Percentiles rank a stretch among this genome's conserved stretches.
phyloP scores from a whole-genome alignment of 1,140 invertebrate species.

The Mesaphorura yosii region DNA sequence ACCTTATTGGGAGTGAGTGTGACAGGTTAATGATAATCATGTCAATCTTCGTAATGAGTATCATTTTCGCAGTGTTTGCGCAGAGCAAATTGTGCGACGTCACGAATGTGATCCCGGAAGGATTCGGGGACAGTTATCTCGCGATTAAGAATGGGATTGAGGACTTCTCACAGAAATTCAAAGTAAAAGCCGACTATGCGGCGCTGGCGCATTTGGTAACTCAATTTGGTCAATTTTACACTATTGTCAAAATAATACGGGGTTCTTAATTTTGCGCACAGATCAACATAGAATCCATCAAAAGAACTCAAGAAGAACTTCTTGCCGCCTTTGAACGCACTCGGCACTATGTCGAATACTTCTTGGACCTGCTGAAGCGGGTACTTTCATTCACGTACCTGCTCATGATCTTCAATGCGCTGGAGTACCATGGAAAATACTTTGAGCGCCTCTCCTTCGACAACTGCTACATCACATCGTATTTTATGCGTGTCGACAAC shows the following conservation, averaged over 20 bases:
- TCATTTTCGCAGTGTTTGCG: constrained; percentile 18
- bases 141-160: constrained; percentile 16
- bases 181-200: constrained; percentile 6
- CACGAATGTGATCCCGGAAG: constrained; percentile 7
- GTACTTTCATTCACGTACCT: constrained; percentile 17
- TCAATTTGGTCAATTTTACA: not conserved
- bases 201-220: constrained; percentile 22
- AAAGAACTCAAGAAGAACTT: constrained; percentile 8
- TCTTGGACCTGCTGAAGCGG: constrained; percentile 15
- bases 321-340: constrained; percentile 5
- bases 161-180: constrained; percentile 19
- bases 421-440: constrained; percentile 25
- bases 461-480: constrained; percentile 24
- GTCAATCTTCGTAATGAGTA: not conserved
- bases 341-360: constrained; percentile 8
- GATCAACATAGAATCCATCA: constrained; percentile 17
- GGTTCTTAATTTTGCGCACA: too few species aligned
- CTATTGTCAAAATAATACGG: not conserved
- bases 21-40: not conserved
- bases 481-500: constrained; percentile 23
- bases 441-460: constrained; percentile 20
- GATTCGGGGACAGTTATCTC: constrained; percentile 22
- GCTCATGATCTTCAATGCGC: constrained; percentile 20
- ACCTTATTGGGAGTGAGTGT: constrained; percentile 21
- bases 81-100: constrained; percentile 16